A percentile compares a stretch with the other conserved stretches of the same genome.
phyloP scores from a whole-genome alignment of 2,888 invertebrate genomes.

The Dicranocentrus wangi region DNA sequence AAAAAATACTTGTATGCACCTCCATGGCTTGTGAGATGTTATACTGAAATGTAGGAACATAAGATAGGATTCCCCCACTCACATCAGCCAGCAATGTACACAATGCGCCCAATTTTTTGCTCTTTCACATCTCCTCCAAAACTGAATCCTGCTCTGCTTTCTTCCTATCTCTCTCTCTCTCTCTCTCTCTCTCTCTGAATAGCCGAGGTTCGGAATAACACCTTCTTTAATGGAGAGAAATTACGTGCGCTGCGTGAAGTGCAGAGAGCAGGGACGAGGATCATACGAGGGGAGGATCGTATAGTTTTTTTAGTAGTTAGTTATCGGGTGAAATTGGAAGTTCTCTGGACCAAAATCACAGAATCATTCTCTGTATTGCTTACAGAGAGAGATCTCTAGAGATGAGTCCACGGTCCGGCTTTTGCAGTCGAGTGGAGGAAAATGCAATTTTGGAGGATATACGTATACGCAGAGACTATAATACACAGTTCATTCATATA shows the following conservation, averaged over 20 bases:
- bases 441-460: no score
- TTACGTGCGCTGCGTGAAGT: conserved; percentile 52
- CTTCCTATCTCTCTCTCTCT: no score
- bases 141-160: no score
- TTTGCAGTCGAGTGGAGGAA: no score
- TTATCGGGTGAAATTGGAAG: conserved; percentile 39
- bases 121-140: conserved; percentile 21
- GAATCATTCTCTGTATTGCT: conserved; percentile 26
- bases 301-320: no score
- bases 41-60: neutral
- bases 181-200: conserved; percentile 24
- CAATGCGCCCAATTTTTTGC: conserved; percentile 19
- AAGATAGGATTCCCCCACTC: neutral
- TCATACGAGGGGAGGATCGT: neutral
- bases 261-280: neutral
- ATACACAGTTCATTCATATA: no score
- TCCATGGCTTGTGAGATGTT: neutral
- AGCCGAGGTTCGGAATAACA: conserved; percentile 33
- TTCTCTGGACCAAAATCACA: conserved; percentile 39
- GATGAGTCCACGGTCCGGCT: neutral
- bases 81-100: no score
- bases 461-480: no score
- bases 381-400: no score
- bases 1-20: no score
- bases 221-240: conserved; percentile 50